Conservation (phyloP, 2,113 vertebrate species). For the Myotis davidii region DNA sequence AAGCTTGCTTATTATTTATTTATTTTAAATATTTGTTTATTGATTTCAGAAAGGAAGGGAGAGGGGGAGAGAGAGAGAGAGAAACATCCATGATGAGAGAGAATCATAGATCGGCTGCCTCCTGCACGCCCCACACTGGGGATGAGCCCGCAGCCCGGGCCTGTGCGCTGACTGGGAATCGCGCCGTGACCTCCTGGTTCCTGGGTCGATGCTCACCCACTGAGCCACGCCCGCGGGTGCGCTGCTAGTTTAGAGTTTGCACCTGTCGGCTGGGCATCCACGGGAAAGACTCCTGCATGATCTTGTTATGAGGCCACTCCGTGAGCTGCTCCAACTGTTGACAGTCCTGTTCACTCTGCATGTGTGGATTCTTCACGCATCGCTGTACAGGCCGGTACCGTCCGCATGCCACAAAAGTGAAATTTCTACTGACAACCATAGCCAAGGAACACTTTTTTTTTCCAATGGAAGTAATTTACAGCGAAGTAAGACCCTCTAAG, state of each 20-base stretch:
- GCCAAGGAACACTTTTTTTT: constrained; percentile 80
- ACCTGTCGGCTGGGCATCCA: constrained; percentile 15
- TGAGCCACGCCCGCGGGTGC: too few relatives aligned
- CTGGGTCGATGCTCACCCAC: too few relatives aligned
- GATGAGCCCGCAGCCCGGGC: too few relatives aligned
- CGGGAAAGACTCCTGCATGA: constrained; percentile 2
- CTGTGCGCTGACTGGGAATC: too few relatives aligned
- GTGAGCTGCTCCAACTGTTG: constrained; percentile 61
- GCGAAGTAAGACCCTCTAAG: constrained; percentile 87
- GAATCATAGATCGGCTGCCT: too few relatives aligned
- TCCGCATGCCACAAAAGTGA: constrained; percentile 80
- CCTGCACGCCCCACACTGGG: too few relatives aligned
- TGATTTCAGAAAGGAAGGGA: too few relatives aligned
- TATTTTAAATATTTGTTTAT: too few relatives aligned
- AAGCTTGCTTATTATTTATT: neutral
- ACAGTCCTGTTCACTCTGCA: constrained; percentile 71
- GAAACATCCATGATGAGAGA: too few relatives aligned
- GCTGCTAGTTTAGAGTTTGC: neutral
- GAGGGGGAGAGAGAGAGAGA: too few relatives aligned
- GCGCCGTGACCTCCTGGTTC: too few relatives aligned
- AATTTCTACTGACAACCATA: constrained; percentile 82
- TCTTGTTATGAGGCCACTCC: constrained; percentile 46
- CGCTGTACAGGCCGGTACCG: constrained; percentile 79
- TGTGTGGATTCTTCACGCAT: constrained; percentile 75
- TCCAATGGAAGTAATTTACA: constrained; percentile 85